Conservation (phyloP, 1,140 invertebrate genomes). For the Onthophagus taurus region DNA sequence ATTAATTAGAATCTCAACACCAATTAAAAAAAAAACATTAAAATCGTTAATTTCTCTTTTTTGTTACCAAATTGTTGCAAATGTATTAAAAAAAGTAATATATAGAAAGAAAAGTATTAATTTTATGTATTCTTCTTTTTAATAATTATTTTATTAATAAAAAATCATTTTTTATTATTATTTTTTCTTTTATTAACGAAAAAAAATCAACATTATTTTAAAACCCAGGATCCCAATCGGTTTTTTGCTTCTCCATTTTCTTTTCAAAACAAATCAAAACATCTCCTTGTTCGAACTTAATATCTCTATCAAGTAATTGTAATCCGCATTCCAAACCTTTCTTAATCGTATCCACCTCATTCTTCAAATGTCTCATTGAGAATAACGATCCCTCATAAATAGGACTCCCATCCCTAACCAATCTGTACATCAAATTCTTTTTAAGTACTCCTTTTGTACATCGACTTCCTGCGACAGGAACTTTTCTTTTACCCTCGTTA, state of each 20-base stretch:
- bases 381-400: conserved; percentile 66
- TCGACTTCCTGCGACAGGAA: conserved; percentile 79
- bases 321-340: conserved; percentile 82
- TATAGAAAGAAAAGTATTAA: too few species aligned
- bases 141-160: too few species aligned
- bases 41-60: too few species aligned
- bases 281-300: conserved; percentile 69
- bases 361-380: conserved; percentile 83
- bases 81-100: too few species aligned
- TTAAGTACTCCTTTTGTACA: conserved; percentile 72
- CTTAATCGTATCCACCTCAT: conserved; percentile 77
- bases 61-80: too few species aligned
- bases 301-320: conserved; percentile 52
- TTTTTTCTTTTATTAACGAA: background rate
- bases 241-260: conserved; percentile 50
- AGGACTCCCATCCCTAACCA: conserved; percentile 60
- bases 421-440: conserved; percentile 54
- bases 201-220: conserved; percentile 32
- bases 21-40: too few species aligned
- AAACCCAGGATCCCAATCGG: conserved; percentile 81
- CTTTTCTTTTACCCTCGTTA: conserved; percentile 69
- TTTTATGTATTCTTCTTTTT: too few species aligned
- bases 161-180: background rate
- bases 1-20: too few species aligned
- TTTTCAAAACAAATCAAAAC: conserved; percentile 65